These are phyloP conservation scores for Eustalomyia histrio DNA, from an alignment of 2,888 invertebrate genomes.

Conservation along the genomic window DNA sequence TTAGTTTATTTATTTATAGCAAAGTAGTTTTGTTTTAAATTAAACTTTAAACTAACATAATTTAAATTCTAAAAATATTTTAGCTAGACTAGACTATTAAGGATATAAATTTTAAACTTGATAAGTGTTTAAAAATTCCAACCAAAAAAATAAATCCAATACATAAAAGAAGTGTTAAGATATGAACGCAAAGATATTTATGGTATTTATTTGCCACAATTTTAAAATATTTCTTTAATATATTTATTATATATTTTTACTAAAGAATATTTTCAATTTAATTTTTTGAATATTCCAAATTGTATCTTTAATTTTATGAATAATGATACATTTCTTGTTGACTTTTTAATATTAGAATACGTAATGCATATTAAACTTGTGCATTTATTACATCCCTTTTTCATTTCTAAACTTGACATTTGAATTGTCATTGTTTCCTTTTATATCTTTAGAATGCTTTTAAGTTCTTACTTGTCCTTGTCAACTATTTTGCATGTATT, in stretches of 20 bases:
- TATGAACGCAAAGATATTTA: no score
- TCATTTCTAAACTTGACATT: slow-evolving; percentile 9
- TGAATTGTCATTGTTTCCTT: slow-evolving; percentile 16
- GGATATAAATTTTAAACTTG: slow-evolving; percentile 29
- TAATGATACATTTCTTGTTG: slow-evolving; percentile 13
- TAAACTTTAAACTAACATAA: not conserved
- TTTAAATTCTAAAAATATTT: not conserved
- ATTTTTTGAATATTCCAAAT: no score
- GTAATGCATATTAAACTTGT: not conserved
- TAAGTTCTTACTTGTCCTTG: not conserved
- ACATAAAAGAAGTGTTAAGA: no score
- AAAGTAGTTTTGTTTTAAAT: not conserved
- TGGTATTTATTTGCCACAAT: no score
- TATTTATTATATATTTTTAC: no score
- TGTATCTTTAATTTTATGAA: not conserved
- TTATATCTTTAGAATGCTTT: not conserved
- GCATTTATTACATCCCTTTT: slow-evolving; percentile 2
- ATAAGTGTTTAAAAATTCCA: not conserved
- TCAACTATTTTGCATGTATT: not conserved
- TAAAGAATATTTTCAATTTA: no score
- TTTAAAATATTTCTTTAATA: no score
- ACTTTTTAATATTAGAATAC: slow-evolving; percentile 3
- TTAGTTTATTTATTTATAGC: not conserved
- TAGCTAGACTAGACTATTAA: not conserved
- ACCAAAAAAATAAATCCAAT: no score